Evolutionary conservation across 1,140 invertebrate genomes (phyloP).

Genomic region (Papilio dardanus): DNA sequence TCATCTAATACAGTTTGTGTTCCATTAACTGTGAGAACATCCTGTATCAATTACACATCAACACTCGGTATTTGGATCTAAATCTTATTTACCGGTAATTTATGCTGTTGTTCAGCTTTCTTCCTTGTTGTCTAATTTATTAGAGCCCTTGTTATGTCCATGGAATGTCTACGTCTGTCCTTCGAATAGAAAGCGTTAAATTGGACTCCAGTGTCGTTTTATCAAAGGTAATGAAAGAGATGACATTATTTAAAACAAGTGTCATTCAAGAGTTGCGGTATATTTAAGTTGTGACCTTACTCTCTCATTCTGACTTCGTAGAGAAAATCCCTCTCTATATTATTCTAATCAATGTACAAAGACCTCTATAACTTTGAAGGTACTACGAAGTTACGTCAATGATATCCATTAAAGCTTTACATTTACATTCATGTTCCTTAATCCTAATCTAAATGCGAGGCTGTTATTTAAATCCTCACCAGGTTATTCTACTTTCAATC

Average conservation of each 20-base stretch:
- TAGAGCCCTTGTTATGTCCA: neutral
- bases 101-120: neutral
- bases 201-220: too few species aligned
- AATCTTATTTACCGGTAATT: neutral
- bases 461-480: constrained; percentile 16
- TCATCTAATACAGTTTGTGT: constrained; percentile 34
- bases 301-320: neutral
- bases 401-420: constrained; percentile 27
- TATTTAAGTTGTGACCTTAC: too few species aligned
- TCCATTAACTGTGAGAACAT: constrained; percentile 28
- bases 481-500: neutral
- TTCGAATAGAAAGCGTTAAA: too few species aligned
- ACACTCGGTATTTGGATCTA: neutral
- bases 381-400: constrained; percentile 22
- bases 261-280: neutral
- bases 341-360: neutral
- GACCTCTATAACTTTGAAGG: constrained; percentile 18
- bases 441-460: constrained; percentile 30
- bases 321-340: neutral
- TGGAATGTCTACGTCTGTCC: neutral
- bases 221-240: too few species aligned
- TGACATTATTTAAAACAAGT: too few species aligned
- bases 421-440: constrained; percentile 32
- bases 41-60: constrained; percentile 25
- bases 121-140: neutral